Base-by-base conservation (phyloP, 2,888 invertebrate species). In the Apodemia zela region DNA sequence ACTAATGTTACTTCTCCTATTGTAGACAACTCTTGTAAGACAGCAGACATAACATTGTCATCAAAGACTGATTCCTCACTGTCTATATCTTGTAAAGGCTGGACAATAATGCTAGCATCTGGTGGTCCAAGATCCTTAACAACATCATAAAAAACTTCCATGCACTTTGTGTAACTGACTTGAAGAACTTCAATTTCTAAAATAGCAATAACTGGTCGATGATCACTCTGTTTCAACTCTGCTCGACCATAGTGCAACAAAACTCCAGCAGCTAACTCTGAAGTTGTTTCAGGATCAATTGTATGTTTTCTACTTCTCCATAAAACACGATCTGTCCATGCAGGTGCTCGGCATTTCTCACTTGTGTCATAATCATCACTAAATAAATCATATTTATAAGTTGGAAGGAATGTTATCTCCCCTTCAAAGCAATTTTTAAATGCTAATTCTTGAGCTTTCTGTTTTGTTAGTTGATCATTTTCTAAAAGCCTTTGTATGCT, bases 301-400 rank as follows among this genome's bases (percentile, higher is more conserved):
- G 95, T 93, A 65, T 96, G 93, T 77, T 94, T 95, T 71, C 96
- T 93, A 66, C 97, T 94, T 79, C 96, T 95, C 98, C 98, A 99
- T 65, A 99, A 89, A n/a, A 99, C 94, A 67, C 99, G 93, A 86
- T 99, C 99, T 0, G 99, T 99, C 98, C 98, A 99, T 5, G 99
- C 99, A 0, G 99, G 99, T 0, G 98, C 97, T 65, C 99, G 94
- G 79, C 96, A 95, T 87, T 99, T 99, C 82, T 99, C 99, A 79
- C 99, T 99, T 0, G 99, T 99, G 83, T 99, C 99, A 81, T 99
- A 99, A 86, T 99, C 99, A 82, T 99, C 98, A 75, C 98, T 98
- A 82, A 99, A 99, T 64, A 99, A 91, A 90, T 99, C 99, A 81
- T 99, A 99, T 82, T 99, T 99, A 85, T 99, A 99, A 0, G 99